phyloP scores from a whole-genome alignment of 2,888 invertebrate genomes.

The Sarcophaga variegata region DNA sequence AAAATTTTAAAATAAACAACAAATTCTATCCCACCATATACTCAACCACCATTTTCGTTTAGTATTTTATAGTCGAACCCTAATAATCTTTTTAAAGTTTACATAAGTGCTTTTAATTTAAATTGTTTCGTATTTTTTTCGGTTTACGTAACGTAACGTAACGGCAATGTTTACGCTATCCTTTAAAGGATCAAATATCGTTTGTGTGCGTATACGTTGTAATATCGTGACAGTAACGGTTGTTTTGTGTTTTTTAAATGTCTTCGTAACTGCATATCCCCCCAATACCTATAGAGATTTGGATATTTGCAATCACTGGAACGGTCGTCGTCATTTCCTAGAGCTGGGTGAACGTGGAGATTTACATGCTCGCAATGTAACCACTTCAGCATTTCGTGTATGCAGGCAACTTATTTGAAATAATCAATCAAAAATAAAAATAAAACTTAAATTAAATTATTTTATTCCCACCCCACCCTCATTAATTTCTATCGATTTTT shows the following conservation, averaged over 20 bases:
- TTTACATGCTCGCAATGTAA: constrained; percentile 80
- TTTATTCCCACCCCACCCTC: background rate
- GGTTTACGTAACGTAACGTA: constrained; percentile 14
- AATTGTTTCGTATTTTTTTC: constrained; percentile 4
- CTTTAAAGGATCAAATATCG: constrained; percentile 49
- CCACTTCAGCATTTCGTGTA: constrained; percentile 80
- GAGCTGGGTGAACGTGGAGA: constrained; percentile 82
- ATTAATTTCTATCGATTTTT: constrained; percentile 32
- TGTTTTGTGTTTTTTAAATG: constrained; percentile 51
- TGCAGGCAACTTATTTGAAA: constrained; percentile 62
- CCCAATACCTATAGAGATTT: constrained; percentile 78
- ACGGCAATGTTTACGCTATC: constrained; percentile 52
- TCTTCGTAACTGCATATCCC: constrained; percentile 73
- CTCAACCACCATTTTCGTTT: constrained; percentile 18
- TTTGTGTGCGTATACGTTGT: constrained; percentile 33
- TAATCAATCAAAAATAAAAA: background rate
- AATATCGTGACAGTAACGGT: constrained; percentile 46
- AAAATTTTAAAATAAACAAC: constrained; percentile 19
- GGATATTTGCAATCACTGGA: constrained; percentile 82
- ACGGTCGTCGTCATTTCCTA: constrained; percentile 81
- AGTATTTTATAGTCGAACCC: background rate
- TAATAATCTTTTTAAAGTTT: background rate
- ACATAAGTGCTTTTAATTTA: constrained; percentile 41
- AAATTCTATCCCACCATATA: constrained; percentile 25
- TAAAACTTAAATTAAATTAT: constrained; percentile 20